These are phyloP conservation scores for Lepilemur ruficaudatus DNA, from an alignment of 2,797 vertebrate species.

Conservation along the genomic window DNA sequence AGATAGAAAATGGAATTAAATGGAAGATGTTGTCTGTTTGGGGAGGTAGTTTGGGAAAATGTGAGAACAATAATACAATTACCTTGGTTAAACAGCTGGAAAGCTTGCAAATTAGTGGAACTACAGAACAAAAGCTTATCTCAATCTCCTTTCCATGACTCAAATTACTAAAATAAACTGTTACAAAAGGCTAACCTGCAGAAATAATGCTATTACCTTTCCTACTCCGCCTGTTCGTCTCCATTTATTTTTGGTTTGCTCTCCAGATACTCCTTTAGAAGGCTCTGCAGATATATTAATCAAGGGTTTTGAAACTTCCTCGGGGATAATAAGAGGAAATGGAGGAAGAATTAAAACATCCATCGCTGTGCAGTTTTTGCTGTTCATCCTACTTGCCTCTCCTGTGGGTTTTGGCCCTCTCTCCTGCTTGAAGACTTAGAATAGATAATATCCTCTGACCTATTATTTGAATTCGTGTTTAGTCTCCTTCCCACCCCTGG, in stretches of 20 bases:
- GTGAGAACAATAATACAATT: background rate
- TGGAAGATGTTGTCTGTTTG: background rate
- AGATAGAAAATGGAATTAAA: background rate
- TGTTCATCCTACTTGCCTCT: background rate
- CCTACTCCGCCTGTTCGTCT: background rate
- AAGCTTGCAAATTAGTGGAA: background rate
- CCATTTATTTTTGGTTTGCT: conserved; percentile 40
- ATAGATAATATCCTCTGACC: conserved; percentile 20
- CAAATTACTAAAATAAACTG: conserved; percentile 31
- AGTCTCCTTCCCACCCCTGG: background rate
- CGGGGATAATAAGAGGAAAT: background rate
- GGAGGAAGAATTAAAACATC: background rate
- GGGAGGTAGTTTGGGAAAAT: background rate
- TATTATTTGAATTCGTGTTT: conserved; percentile 23
- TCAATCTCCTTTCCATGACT: conserved; percentile 16
- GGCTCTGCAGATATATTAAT: background rate
- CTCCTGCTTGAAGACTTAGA: conserved; percentile 6
- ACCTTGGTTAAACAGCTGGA: background rate
- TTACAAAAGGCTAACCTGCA: background rate
- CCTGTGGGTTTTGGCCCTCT: background rate
- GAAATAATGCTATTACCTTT: conserved; percentile 48
- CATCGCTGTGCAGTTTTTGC: background rate
- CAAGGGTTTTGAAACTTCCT: background rate
- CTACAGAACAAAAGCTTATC: background rate
- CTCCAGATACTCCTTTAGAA: background rate